Base-by-base conservation (phyloP, 2,113 vertebrate genomes). In the Nothocercus julius region DNA sequence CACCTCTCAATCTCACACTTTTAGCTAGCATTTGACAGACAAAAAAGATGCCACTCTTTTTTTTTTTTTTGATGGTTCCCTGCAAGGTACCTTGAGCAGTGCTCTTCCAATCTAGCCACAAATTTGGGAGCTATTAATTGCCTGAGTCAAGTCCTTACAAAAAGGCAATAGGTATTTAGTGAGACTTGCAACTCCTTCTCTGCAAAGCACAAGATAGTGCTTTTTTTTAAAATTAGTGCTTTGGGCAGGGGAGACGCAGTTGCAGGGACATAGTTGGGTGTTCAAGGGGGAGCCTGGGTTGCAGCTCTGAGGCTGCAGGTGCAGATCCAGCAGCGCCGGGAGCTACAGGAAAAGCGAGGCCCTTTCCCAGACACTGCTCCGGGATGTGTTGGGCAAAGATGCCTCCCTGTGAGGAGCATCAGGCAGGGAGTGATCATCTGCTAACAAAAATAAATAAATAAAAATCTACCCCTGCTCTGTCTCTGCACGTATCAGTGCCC, bases 1-100 rank as follows among this genome's bases (percentile, higher is more conserved):
- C 81, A 95, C 86, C 88, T 84, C 95, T 94, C 90, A 92, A 4
- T 88, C 94, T 89, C 66, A 62, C 58, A 69, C 76, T 86, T 96
- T 95, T 76, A 58, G 58, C 88, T 32, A 58, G 77, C 70, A 86
- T 85, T 63, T 73, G 69, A 86, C 62, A 73, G 61, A 89, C 16
- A 69, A 42, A 61, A 12, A 67, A 88, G 70, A 69, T 87, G 80
- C n/a, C 47, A 3, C 67, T 67, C 13, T 77, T 44, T 44, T 44
- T 77, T 44, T 44, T 44, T 77, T 49, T 88, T 92, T 80, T 86
- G 53, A 63, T 21, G 32, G 4, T 59, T 88, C 32, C 36, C 54
- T 0, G 0, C 12, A 78, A n/a, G 24, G 30, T 51, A n/a, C 10
- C 11, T 78, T 68, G 88, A 88, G 36, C 5, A 40, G 69, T 21